Percentiles rank a stretch among this genome's conserved stretches.
Evolutionary conservation across 2,797 vertebrate species (phyloP).

Genomic region (Anguilla megastoma): DNA sequence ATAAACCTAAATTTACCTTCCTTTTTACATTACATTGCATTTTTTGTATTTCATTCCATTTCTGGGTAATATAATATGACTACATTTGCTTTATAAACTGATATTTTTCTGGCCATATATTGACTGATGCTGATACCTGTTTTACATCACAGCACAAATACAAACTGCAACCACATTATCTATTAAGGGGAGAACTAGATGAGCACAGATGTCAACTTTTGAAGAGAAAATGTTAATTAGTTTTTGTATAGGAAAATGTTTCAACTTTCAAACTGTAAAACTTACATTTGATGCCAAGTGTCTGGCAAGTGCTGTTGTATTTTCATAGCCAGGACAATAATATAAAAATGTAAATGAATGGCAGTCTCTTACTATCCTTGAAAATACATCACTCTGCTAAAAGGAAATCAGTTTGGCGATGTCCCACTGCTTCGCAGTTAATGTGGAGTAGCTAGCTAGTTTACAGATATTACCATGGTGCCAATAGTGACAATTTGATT

Average conservation of each 20-base stretch:
- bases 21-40: not conserved
- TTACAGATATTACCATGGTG: not conserved
- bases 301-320: too few species aligned
- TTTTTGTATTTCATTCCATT: not conserved
- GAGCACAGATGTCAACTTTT: not conserved
- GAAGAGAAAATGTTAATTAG: not conserved
- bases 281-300: not conserved
- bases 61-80: not conserved
- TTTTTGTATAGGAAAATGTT: not conserved
- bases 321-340: too few species aligned
- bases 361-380: not conserved
- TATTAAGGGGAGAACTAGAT: not conserved
- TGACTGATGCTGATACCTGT: not conserved
- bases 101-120: not conserved
- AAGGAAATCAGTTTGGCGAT: not conserved
- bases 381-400: not conserved
- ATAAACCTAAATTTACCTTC: not conserved
- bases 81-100: not conserved
- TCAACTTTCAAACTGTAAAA: not conserved
- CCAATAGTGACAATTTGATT: not conserved
- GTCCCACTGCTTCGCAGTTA: not conserved
- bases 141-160: not conserved
- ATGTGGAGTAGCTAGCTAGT: not conserved
- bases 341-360: not conserved
- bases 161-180: not conserved